Evolutionary conservation across 2,113 vertebrate genomes (phyloP).

Genomic region (Ictidomys tridecemlineatus): DNA sequence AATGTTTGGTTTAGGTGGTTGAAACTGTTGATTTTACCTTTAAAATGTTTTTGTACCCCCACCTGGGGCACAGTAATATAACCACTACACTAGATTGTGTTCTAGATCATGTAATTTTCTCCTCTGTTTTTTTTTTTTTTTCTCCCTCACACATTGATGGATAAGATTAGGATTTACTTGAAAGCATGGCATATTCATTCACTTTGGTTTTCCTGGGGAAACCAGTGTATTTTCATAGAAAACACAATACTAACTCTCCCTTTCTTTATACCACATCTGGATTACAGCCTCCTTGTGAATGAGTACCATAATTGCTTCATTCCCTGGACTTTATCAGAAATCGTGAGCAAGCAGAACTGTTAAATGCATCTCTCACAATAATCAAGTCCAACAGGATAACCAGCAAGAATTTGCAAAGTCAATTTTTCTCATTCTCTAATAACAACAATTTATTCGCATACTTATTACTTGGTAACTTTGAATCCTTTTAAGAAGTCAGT

Average conservation of each 20-base stretch:
- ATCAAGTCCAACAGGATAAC: not conserved
- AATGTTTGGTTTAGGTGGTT: not conserved
- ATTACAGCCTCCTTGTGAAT: not conserved
- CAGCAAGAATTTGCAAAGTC: not conserved
- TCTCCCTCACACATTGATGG: not conserved
- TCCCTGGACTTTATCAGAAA: constrained; percentile 49
- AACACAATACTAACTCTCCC: constrained; percentile 24
- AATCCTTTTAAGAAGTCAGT: not conserved
- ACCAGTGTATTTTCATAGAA: constrained; percentile 74
- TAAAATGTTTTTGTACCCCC: not conserved
- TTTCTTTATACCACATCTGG: not conserved
- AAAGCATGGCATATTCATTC: constrained; percentile 33
- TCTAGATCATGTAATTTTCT: constrained; percentile 51
- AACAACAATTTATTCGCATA: not conserved
- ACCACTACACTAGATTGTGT: not conserved
- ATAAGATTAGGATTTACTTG: constrained; percentile 65
- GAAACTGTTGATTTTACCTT: constrained; percentile 39
- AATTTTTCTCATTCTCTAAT: constrained; percentile 3
- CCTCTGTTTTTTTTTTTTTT: not conserved
- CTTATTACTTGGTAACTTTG: not conserved
- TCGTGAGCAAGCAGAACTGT: not conserved
- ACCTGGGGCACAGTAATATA: not conserved
- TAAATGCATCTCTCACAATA: not conserved
- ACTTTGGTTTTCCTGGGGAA: constrained; percentile 61
- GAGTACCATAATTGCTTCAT: not conserved